Percentiles rank a stretch among this genome's conserved stretches.
Conservation (phyloP, 2,888 invertebrate genomes). For the Dromius quadrimaculatus region DNA sequence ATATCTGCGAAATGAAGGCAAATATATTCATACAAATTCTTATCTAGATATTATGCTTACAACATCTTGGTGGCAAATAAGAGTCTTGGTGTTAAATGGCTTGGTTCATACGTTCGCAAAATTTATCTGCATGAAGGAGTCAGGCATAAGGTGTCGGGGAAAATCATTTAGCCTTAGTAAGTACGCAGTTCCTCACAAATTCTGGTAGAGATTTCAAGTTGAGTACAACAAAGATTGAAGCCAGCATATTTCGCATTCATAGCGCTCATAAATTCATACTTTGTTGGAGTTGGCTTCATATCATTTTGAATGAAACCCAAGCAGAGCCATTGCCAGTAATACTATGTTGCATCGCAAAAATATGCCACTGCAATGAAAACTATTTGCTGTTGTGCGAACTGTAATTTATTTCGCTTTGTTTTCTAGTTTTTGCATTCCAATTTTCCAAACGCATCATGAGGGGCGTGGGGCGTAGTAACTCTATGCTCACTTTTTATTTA, state of each 20-base stretch:
- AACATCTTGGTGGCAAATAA: too few species aligned
- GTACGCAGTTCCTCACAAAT: constrained; percentile 23
- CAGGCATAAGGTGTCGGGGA: background rate
- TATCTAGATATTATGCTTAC: too few species aligned
- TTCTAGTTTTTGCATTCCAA: constrained; percentile 46
- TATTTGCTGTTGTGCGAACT: constrained; percentile 43
- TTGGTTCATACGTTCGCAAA: constrained; percentile 15
- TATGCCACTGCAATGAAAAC: constrained; percentile 41
- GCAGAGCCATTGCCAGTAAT: background rate
- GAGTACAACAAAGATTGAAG: constrained; percentile 37
- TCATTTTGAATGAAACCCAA: constrained; percentile 42
- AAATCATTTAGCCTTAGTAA: constrained; percentile 20
- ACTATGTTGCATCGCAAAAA: constrained; percentile 18
- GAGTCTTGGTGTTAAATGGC: background rate
- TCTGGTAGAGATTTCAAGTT: constrained; percentile 30
- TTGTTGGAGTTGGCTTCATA: constrained; percentile 37
- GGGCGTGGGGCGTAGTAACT: background rate
- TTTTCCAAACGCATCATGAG: constrained; percentile 13
- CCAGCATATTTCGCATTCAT: constrained; percentile 41
- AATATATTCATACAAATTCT: too few species aligned
- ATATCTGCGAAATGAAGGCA: too few species aligned
- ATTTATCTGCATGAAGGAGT: constrained; percentile 1
- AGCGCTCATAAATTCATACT: constrained; percentile 42
- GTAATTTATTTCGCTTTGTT: constrained; percentile 46
- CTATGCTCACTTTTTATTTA: constrained; percentile 42